Percentiles rank a stretch among this genome's conserved stretches.
phyloP scores from a whole-genome alignment of 2,888 invertebrate species.

The Lottia scabra region DNA sequence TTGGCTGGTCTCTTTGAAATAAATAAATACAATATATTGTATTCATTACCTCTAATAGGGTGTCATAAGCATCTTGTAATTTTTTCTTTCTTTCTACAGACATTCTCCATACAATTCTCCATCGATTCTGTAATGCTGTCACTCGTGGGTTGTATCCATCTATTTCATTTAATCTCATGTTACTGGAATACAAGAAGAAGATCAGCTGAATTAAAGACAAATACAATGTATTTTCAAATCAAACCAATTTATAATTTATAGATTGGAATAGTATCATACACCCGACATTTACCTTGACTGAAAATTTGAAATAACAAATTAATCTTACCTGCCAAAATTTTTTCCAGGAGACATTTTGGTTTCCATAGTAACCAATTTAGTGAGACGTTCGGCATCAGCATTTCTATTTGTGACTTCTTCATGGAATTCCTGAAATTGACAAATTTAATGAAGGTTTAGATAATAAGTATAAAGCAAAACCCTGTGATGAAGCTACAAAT shows the following conservation, averaged over 20 bases:
- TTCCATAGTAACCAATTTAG: conserved; percentile 55
- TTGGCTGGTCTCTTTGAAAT: no score
- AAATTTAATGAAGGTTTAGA: no score
- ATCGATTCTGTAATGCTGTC: conserved; percentile 63
- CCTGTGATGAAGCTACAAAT: no score
- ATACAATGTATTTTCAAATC: no score
- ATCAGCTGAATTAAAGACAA: no score
- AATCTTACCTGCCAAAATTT: conserved; percentile 49
- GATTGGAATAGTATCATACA: no score
- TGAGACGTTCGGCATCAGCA: conserved; percentile 62
- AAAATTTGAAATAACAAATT: no score
- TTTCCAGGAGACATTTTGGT: conserved; percentile 50
- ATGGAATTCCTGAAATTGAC: conserved; percentile 61
- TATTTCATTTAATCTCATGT: conserved; percentile 60
- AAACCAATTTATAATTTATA: no score
- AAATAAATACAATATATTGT: no score
- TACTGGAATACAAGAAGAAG: conserved; percentile 43
- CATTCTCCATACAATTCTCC: conserved; percentile 67
- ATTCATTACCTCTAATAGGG: conserved; percentile 66
- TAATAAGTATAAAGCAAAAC: no score
- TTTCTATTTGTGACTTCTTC: conserved; percentile 65
- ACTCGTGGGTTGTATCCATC: conserved; percentile 62
- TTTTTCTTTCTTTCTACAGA: conserved; percentile 67
- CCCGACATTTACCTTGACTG: no score
- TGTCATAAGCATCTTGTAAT: conserved; percentile 66